phyloP scores from a whole-genome alignment of 2,888 invertebrate species.

The Oscheius myriophilus region DNA sequence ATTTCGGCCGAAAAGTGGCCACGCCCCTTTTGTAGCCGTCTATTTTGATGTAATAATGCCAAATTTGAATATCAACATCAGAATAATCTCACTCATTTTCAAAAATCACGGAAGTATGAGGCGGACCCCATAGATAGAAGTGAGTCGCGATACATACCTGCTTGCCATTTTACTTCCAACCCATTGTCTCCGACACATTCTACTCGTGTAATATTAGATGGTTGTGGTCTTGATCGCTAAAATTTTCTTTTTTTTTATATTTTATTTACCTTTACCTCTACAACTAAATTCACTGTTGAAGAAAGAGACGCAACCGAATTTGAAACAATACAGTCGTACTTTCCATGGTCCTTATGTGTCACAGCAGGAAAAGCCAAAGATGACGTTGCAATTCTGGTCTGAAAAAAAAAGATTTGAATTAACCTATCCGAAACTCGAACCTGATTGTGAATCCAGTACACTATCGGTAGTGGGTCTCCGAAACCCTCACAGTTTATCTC shows the following conservation, averaged over 20 bases:
- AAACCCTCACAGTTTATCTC: slow-evolving; percentile 62
- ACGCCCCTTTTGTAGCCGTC: too few relatives aligned
- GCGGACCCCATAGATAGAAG: too few relatives aligned
- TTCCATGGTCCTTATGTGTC: slow-evolving; percentile 60
- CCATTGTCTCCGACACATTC: slow-evolving; percentile 45
- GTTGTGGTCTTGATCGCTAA: slow-evolving; percentile 59
- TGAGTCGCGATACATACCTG: slow-evolving; percentile 33
- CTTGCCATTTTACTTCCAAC: slow-evolving; percentile 47
- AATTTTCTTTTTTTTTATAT: not conserved
- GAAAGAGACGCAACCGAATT: slow-evolving; percentile 58
- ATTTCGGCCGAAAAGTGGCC: too few relatives aligned
- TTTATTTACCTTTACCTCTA: slow-evolving; percentile 46
- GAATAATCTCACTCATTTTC: too few relatives aligned
- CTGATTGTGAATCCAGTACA: slow-evolving; percentile 63
- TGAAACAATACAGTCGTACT: slow-evolving; percentile 61
- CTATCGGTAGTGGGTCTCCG: slow-evolving; percentile 65
- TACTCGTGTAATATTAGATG: slow-evolving; percentile 38
- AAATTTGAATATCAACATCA: too few relatives aligned
- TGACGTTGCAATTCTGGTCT: slow-evolving; percentile 54
- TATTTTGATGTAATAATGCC: too few relatives aligned
- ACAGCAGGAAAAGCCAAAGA: slow-evolving; percentile 45
- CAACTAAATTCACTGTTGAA: slow-evolving; percentile 45
- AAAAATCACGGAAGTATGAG: not conserved
- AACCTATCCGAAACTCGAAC: slow-evolving; percentile 30
- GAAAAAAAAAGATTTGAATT: slow-evolving; percentile 28